phyloP scores from a whole-genome alignment of 2,113 vertebrate species.

The Archilochus colubris region DNA sequence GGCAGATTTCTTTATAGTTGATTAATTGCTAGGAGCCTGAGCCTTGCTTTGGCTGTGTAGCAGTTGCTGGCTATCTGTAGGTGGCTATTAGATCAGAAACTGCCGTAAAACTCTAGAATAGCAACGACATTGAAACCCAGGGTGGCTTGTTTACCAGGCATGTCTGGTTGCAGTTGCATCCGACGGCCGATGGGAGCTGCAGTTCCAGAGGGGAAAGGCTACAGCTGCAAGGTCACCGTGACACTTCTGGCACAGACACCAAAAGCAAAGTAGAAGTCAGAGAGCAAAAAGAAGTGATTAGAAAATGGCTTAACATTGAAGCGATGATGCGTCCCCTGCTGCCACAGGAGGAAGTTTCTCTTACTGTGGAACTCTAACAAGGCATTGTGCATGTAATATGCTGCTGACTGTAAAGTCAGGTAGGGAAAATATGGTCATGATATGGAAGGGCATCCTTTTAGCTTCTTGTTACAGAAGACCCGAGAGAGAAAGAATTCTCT shows the following conservation, averaged over 20 bases:
- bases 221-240: not conserved
- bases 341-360: not conserved
- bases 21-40: not conserved
- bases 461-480: not conserved
- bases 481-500: not conserved
- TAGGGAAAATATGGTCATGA: not conserved
- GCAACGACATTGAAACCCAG: not conserved
- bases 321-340: not conserved
- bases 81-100: not conserved
- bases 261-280: not conserved
- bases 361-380: not conserved
- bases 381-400: not conserved
- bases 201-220: not conserved
- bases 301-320: not conserved
- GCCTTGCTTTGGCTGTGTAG: not conserved
- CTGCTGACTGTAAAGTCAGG: not conserved
- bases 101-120: not conserved
- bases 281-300: not conserved
- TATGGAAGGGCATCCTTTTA: not conserved
- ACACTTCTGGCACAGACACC: no score
- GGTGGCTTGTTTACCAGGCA: not conserved
- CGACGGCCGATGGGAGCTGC: not conserved
- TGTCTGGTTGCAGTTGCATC: not conserved
- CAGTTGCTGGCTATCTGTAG: not conserved
- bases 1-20: not conserved